A percentile compares a stretch with the other conserved stretches of the same genome.
These are phyloP conservation scores for Luscinia luscinia DNA, from an alignment of 2,797 vertebrate genomes.

Conservation along the genomic window DNA sequence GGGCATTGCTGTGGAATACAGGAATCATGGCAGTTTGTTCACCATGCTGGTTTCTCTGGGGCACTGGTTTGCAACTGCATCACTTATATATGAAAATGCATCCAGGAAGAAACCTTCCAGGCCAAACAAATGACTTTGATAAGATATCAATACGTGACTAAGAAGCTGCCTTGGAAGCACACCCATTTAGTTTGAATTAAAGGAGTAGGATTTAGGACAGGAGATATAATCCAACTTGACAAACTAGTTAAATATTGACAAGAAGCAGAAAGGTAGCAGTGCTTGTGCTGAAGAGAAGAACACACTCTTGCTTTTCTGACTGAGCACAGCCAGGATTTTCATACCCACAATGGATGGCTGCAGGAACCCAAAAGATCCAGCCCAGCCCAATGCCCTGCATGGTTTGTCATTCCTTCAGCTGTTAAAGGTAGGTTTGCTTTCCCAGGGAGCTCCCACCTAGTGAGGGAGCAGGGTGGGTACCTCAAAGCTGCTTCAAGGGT, in stretches of 20 bases:
- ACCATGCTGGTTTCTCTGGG: background rate
- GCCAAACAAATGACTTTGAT: constrained; percentile 30
- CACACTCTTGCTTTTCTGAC: constrained; percentile 60
- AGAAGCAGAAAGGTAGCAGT: constrained; percentile 66
- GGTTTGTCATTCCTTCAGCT: constrained; percentile 36
- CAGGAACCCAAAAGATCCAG: constrained; percentile 15
- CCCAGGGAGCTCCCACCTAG: background rate
- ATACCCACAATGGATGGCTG: background rate
- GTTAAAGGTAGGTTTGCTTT: constrained; percentile 64
- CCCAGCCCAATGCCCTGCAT: background rate
- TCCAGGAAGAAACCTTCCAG: constrained; percentile 23
- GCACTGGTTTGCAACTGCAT: background rate
- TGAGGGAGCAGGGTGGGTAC: background rate
- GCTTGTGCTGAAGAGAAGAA: constrained; percentile 44
- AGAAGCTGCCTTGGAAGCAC: constrained; percentile 61
- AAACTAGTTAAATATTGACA: constrained; percentile 86
- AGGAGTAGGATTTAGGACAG: constrained; percentile 65
- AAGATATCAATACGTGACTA: constrained; percentile 71
- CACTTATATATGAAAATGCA: background rate
- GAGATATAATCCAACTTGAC: constrained; percentile 79
- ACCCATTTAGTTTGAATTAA: constrained; percentile 59
- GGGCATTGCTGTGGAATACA: background rate
- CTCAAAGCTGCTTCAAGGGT: background rate
- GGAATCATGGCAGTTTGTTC: background rate
- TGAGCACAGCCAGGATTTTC: constrained; percentile 29